phyloP scores from a whole-genome alignment of 2,797 vertebrate species.

The Melopsittacus undulatus region DNA sequence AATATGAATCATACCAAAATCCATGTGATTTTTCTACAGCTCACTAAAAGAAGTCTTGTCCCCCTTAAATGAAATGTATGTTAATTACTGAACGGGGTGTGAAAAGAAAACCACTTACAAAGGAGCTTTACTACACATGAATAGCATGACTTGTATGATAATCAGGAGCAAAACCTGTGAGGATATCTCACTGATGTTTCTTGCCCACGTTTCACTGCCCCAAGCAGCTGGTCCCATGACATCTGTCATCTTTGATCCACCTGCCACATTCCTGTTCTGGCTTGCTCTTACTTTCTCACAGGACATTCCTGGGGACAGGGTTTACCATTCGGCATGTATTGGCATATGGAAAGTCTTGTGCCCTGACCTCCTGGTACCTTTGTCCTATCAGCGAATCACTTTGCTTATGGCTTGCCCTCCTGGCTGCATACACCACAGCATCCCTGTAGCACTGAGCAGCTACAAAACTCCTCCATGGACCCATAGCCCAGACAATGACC shows the following conservation, averaged over 20 bases:
- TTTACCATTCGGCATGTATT: background rate
- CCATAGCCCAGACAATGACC: background rate
- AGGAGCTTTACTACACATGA: background rate
- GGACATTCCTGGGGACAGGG: background rate
- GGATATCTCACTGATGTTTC: background rate
- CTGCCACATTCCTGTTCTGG: background rate
- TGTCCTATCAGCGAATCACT: rapidly evolving
- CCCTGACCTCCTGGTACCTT: background rate
- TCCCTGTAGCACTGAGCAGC: rapidly evolving
- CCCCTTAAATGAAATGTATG: background rate
- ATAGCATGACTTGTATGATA: background rate
- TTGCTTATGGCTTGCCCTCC: background rate
- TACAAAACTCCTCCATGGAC: background rate
- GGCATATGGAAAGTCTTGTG: background rate
- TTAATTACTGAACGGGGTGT: background rate
- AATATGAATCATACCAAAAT: background rate
- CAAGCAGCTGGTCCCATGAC: background rate
- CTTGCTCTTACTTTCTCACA: background rate
- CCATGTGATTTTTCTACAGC: background rate
- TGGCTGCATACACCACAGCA: rapidly evolving
- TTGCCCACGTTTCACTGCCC: background rate
- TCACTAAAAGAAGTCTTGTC: background rate
- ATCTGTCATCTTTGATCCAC: background rate
- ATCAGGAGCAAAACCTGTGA: background rate
- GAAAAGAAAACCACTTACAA: background rate